These are phyloP conservation scores for Phaenicophaeus curvirostris DNA, from an alignment of 2,797 vertebrate genomes.

Conservation along the genomic window DNA sequence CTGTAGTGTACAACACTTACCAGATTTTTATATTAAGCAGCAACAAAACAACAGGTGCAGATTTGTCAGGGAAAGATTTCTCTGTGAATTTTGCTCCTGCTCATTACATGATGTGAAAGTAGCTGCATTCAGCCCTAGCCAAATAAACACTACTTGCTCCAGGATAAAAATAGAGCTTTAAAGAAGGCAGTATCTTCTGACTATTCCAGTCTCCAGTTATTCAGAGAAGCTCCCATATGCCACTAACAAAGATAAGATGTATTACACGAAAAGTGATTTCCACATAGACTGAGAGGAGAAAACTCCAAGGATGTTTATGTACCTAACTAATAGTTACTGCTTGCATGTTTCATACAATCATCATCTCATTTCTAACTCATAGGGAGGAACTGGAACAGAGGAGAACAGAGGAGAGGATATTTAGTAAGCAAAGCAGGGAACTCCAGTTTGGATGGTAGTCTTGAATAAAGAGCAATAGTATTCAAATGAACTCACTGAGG, in stretches of 20 bases:
- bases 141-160: neutral
- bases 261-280: neutral
- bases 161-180: neutral
- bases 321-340: neutral
- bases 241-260: neutral
- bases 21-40: neutral
- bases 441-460: neutral
- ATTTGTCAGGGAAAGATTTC: conserved; percentile 41
- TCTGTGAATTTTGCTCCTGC: neutral
- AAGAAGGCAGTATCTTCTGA: neutral
- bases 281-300: neutral
- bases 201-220: neutral
- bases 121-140: neutral
- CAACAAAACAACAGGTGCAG: conserved; percentile 4
- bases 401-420: neutral
- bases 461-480: neutral
- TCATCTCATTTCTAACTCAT: neutral
- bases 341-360: neutral
- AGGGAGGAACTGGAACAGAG: neutral
- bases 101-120: neutral
- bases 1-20: neutral
- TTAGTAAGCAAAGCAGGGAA: neutral
- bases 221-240: neutral
- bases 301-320: neutral
- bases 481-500: neutral